These are phyloP conservation scores for Disparrhopalites patrizii DNA, from an alignment of 2,888 invertebrate species.

Conservation along the genomic window DNA sequence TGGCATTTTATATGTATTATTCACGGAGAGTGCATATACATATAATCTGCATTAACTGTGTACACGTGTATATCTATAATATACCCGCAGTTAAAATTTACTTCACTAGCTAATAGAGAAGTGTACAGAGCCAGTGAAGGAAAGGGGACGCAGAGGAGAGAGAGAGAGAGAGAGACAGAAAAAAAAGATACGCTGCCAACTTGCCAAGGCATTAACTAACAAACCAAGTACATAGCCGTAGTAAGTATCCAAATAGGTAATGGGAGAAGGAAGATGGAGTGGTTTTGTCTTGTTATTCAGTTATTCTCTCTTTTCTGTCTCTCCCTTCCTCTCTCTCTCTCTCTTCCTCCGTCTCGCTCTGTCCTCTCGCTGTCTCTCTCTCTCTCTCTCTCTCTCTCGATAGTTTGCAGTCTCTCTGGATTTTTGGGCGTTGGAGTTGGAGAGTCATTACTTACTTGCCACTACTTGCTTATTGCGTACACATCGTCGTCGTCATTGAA, in stretches of 20 bases:
- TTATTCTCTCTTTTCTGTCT: neutral
- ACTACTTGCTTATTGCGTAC: neutral
- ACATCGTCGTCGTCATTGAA: neutral
- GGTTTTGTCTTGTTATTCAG: neutral
- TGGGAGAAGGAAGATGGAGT: constrained; percentile 4
- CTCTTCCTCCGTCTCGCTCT: no score
- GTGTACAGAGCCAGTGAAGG: no score
- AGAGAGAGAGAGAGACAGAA: neutral
- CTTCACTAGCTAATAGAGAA: no score
- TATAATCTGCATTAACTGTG: no score
- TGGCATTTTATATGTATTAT: no score
- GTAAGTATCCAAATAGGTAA: neutral
- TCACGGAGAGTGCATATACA: no score
- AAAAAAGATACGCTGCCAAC: constrained; percentile 6
- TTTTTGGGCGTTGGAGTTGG: neutral
- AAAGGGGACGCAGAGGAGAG: no score
- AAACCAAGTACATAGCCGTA: neutral
- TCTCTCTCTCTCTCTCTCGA: neutral
- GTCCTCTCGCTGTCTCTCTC: neutral
- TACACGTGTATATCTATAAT: no score
- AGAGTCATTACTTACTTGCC: no score
- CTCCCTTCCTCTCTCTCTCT: neutral
- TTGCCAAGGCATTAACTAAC: neutral
- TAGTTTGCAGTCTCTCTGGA: no score
- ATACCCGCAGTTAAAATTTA: no score